phyloP scores from a whole-genome alignment of 64 coral and sea anemone genomes.

The Montipora efflorescens region DNA sequence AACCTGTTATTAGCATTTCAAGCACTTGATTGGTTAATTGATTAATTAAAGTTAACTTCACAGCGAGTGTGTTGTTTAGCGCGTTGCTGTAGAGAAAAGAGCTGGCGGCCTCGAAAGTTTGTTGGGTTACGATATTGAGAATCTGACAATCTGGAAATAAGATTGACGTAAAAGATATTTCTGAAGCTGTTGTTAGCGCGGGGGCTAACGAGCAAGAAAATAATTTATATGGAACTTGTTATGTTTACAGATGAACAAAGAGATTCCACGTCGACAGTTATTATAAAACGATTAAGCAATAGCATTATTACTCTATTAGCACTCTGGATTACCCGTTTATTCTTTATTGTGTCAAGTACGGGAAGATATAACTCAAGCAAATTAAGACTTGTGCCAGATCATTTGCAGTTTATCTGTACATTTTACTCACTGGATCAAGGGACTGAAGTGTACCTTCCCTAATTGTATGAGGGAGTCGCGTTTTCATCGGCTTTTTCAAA shows the following conservation, averaged over 20 bases:
- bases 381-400: not conserved
- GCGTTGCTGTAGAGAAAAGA: not conserved
- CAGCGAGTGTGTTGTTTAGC: not conserved
- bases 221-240: not conserved
- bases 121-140: not conserved
- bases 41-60: constrained; percentile 40
- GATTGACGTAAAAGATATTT: not conserved
- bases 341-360: constrained; percentile 15
- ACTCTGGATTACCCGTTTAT: constrained; percentile 36
- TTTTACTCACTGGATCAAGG: not conserved
- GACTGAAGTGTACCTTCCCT: not conserved
- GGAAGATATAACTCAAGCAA: constrained; percentile 18
- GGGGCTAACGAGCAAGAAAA: not conserved
- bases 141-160: not conserved
- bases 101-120: not conserved
- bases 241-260: constrained; percentile 42
- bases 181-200: not conserved
- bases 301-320: constrained; percentile 49
- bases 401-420: not conserved
- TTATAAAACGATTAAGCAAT: constrained; percentile 51
- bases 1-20: constrained; percentile 44
- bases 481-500: constrained; percentile 51
- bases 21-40: constrained; percentile 55
- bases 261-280: constrained; percentile 53
- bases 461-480: not conserved